phyloP scores from a whole-genome alignment of 2,888 invertebrate species.

The Acleris holmiana region DNA sequence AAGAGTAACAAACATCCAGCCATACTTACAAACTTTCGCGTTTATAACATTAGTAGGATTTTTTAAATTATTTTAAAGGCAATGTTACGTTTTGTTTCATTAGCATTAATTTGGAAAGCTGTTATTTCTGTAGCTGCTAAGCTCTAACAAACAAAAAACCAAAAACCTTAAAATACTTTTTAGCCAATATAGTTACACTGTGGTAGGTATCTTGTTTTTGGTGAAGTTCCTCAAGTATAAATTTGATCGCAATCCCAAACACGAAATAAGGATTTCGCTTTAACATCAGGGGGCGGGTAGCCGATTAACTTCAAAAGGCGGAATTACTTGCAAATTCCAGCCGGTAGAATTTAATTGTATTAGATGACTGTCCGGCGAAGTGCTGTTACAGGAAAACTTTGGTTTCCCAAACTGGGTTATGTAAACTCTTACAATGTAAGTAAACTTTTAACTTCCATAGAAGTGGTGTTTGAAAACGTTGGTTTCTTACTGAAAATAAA shows the following conservation, averaged over 20 bases:
- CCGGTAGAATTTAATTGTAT: slow-evolving; percentile 34
- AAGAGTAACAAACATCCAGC: too few species aligned
- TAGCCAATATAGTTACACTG: too few species aligned
- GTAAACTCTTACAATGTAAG: slow-evolving; percentile 15
- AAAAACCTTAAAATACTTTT: too few species aligned
- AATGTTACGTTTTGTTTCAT: too few species aligned
- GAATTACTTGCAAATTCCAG: slow-evolving; percentile 37
- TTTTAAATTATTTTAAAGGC: too few species aligned
- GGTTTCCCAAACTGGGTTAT: slow-evolving; percentile 24
- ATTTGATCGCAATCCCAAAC: slow-evolving; percentile 10
- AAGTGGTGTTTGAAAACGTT: slow-evolving; percentile 4
- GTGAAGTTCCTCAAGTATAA: too few species aligned
- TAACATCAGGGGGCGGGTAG: background rate
- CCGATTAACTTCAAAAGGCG: slow-evolving; percentile 34
- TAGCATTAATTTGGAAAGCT: too few species aligned
- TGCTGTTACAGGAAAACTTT: slow-evolving; percentile 12
- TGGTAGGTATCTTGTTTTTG: too few species aligned
- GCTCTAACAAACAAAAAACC: too few species aligned
- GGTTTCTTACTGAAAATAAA: background rate
- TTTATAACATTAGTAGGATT: too few species aligned
- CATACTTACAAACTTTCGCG: too few species aligned
- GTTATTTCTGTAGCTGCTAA: too few species aligned
- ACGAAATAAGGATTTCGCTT: slow-evolving; percentile 16
- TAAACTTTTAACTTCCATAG: slow-evolving; percentile 7
- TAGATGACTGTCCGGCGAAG: slow-evolving; percentile 9